Conservation (phyloP, 2,888 invertebrate genomes). For the Tetrapedia diversipes region DNA sequence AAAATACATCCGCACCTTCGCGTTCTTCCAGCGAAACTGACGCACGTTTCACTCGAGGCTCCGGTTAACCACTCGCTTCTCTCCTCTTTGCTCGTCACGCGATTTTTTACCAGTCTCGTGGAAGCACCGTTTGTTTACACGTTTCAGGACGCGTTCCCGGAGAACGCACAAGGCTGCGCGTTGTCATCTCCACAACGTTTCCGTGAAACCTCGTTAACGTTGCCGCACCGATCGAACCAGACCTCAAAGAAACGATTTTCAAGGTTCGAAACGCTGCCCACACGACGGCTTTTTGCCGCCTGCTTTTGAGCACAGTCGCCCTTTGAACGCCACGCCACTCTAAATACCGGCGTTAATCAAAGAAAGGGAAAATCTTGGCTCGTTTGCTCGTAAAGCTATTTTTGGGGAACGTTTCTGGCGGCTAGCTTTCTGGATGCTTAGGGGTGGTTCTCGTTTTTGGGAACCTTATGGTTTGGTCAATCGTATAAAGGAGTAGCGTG, state of each 20-base stretch:
- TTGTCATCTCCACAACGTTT: slow-evolving; percentile 30
- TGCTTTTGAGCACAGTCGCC: slow-evolving; percentile 2
- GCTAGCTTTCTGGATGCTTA: background rate
- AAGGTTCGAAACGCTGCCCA: background rate
- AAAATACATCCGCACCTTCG: slow-evolving; percentile 33
- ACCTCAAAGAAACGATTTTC: slow-evolving; percentile 9
- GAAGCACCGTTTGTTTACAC: slow-evolving; percentile 12
- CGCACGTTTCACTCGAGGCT: slow-evolving; percentile 16
- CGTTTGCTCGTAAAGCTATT: slow-evolving; percentile 8
- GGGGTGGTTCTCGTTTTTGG: no score
- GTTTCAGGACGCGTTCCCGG: background rate
- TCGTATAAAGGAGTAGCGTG: no score
- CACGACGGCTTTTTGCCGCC: background rate
- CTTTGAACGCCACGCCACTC: slow-evolving; percentile 11
- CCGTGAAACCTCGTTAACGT: slow-evolving; percentile 39
- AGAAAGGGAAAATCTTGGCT: slow-evolving; percentile 8
- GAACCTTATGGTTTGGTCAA: no score
- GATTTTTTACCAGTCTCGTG: slow-evolving; percentile 19
- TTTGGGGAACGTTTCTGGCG: background rate
- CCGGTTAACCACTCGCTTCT: background rate
- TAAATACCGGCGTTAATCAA: slow-evolving; percentile 29
- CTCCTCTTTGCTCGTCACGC: background rate
- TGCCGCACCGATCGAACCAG: slow-evolving; percentile 20
- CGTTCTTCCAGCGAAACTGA: background rate
- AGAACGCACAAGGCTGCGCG: slow-evolving; percentile 4